phyloP scores from a whole-genome alignment of 2,797 vertebrate genomes.

The Eulemur coronatus region DNA sequence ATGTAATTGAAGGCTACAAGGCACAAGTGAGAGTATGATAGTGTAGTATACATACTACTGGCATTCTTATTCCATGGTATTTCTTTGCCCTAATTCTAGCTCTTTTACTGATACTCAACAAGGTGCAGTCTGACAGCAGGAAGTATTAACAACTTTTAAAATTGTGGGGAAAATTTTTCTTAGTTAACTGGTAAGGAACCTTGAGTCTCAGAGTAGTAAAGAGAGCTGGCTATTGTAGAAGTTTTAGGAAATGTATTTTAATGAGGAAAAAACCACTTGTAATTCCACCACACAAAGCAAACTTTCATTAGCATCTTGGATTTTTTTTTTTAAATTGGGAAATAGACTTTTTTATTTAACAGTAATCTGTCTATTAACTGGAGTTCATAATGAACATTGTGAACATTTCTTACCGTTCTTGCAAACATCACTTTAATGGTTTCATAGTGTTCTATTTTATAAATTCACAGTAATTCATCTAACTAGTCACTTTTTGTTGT shows the following conservation, averaged over 20 bases:
- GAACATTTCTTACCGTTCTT: slow-evolving; percentile 1
- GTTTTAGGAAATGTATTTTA: slow-evolving; percentile 9
- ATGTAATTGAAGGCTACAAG: background rate
- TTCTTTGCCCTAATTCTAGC: background rate
- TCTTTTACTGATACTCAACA: background rate
- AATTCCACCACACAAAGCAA: background rate
- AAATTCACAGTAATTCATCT: background rate
- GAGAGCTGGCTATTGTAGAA: background rate
- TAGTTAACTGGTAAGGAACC: background rate
- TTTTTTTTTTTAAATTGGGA: background rate
- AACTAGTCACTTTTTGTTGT: background rate
- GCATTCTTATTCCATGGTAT: background rate
- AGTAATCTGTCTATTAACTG: background rate
- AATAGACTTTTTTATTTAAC: background rate
- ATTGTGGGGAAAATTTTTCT: background rate
- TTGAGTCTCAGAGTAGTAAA: background rate
- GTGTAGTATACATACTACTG: background rate
- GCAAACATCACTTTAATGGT: background rate
- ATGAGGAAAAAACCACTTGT: background rate
- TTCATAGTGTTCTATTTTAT: background rate
- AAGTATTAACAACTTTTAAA: background rate
- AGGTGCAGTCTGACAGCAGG: background rate
- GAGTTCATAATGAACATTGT: background rate
- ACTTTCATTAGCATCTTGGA: background rate
- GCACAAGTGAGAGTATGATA: background rate